Evolutionary conservation across 2,113 vertebrate species (phyloP).

Genomic region (Trematomus loennbergii): DNA sequence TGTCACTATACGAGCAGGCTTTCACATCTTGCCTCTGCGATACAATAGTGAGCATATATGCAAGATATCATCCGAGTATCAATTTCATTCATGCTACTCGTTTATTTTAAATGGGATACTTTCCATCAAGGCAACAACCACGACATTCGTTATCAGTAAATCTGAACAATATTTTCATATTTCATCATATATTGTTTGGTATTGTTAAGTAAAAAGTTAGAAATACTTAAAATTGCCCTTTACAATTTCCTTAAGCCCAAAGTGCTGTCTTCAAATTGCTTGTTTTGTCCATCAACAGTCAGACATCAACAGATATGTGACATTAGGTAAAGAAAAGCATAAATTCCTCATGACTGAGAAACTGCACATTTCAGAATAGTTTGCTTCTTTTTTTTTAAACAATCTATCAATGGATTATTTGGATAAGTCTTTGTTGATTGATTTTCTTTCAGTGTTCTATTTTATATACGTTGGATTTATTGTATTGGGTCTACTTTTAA

Average conservation of each 20-base stretch:
- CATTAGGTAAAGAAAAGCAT: background rate
- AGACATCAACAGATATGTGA: background rate
- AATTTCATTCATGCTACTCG: background rate
- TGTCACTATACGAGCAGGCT: slow-evolving; percentile 10
- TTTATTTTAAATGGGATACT: background rate
- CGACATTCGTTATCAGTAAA: background rate
- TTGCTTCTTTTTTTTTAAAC: background rate
- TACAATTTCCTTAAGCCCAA: background rate
- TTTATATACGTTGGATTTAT: background rate
- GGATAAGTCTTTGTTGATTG: background rate
- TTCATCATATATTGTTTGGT: background rate
- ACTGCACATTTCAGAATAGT: background rate
- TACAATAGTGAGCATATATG: background rate
- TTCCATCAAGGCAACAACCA: background rate
- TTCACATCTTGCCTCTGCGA: slow-evolving; percentile 12
- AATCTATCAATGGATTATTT: background rate
- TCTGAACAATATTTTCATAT: background rate
- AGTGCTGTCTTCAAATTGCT: background rate
- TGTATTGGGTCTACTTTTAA: background rate
- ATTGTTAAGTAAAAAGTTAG: background rate
- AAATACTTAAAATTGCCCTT: background rate
- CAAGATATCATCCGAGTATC: background rate
- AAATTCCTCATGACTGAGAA: accelerated
- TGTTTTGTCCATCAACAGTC: background rate
- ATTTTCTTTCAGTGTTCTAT: background rate